phyloP scores from a whole-genome alignment of 1,140 invertebrate species.

The Kradibia gibbosae region DNA sequence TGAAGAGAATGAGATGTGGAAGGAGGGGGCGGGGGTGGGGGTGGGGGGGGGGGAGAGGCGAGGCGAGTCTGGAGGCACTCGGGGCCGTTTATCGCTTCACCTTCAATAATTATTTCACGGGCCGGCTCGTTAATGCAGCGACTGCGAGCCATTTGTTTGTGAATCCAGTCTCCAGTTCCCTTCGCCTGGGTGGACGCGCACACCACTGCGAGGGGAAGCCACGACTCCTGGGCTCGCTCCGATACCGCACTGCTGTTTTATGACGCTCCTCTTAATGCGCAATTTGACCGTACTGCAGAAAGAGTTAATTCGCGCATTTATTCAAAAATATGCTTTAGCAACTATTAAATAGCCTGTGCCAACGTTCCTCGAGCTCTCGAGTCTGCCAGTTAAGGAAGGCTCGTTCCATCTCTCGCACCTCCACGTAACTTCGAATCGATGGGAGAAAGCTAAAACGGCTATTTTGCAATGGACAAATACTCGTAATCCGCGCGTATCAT shows the following conservation, averaged over 20 bases:
- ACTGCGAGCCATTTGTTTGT: conserved; percentile 51
- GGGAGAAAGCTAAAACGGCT: not conserved
- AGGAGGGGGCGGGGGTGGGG: not conserved
- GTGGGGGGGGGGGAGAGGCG: not conserved
- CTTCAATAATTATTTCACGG: conserved; percentile 48
- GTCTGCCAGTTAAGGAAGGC: too few relatives aligned
- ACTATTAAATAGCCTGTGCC: not conserved
- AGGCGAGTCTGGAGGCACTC: conserved; percentile 42
- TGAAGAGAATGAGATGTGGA: too few relatives aligned
- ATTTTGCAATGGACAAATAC: not conserved
- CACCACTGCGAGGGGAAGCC: not conserved
- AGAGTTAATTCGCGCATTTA: not conserved
- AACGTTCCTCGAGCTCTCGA: not conserved
- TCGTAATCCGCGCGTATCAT: not conserved
- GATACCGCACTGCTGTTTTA: not conserved
- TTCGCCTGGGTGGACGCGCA: not conserved
- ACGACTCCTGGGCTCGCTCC: not conserved
- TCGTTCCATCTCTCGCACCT: not conserved
- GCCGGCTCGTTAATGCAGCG: conserved; percentile 58
- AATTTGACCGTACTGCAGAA: not conserved
- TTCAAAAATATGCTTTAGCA: not conserved
- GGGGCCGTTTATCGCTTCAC: conserved; percentile 38
- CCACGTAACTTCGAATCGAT: not conserved
- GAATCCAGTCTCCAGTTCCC: conserved; percentile 36
- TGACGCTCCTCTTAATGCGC: not conserved